Base-by-base conservation (phyloP, 2,797 vertebrate species). In the Peromyscus melanophrys region DNA sequence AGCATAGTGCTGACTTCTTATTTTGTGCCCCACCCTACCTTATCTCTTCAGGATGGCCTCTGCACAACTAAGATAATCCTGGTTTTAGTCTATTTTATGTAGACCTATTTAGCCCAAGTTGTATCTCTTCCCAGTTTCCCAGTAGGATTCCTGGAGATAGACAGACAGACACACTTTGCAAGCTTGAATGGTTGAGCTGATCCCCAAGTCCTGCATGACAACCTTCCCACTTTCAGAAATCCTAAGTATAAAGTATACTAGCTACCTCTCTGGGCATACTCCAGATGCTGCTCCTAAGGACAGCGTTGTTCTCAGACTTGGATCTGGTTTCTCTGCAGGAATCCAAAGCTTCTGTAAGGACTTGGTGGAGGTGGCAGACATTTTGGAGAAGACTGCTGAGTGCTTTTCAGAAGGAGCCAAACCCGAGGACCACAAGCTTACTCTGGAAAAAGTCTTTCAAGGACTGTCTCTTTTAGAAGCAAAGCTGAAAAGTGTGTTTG, bases 301-400 rank as follows among this genome's bases (percentile, higher is more conserved):
- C 75, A 49, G 14, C 87, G 40, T 76, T 93, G 90, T 95, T 88
- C 84, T 96, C 89, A 85, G 77, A 85, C 67, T 73, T 73, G 31
- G 71, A 11, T 91, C 63, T 96, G 83, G 10, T 95, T 89, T 96
- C 52, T 95, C 63, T 59, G 0, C 83, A 99, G 99, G 99, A 63
- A 99, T 99, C 98, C 99, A 99, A 97, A 99, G 99, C 97, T 99
- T 99, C 97, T 99, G 99, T 97, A 99, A 98, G 90, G 99, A 99
- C 97, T 97, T 99, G 31, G 99, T 99, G 90, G 99, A 99, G 83
- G 98, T 99, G 11, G 99, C 99, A 76, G 99, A 99, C 98, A 98
- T 99, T 88, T 89, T 99, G 95, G 99, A 99, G 97, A 98, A 99
- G 92, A 99, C 99, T 0, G n/a, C 98, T 0, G 97, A 96, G 80